Conservation (phyloP, 2,113 vertebrate species). For the Callionymus lyra region DNA sequence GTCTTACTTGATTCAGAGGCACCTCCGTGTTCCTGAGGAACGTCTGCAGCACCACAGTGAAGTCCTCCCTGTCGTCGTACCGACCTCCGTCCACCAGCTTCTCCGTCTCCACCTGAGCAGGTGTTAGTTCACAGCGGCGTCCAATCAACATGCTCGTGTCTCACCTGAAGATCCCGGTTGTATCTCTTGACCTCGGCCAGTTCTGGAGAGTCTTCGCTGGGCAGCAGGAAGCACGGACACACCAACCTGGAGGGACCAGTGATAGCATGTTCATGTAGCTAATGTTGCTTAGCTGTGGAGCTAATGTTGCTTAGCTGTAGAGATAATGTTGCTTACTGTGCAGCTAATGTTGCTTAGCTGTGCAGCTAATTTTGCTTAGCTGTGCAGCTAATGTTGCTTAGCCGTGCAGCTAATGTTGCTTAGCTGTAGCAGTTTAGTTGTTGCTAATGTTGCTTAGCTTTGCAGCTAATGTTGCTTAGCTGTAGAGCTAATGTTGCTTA, state of each 20-base stretch:
- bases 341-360: too few species aligned
- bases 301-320: too few species aligned
- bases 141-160: neutral
- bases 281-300: too few species aligned
- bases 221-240: slow-evolving; percentile 74
- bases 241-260: slow-evolving; percentile 57
- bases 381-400: too few species aligned
- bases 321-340: too few species aligned
- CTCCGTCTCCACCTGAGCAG: slow-evolving; percentile 46
- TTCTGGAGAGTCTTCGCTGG: slow-evolving; percentile 65
- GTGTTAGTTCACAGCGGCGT: neutral
- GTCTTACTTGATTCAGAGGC: slow-evolving; percentile 69
- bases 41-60: slow-evolving; percentile 75
- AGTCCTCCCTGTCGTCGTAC: slow-evolving; percentile 73
- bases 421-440: too few species aligned
- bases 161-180: slow-evolving; percentile 75
- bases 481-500: too few species aligned
- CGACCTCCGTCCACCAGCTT: slow-evolving; percentile 50
- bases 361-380: too few species aligned
- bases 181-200: slow-evolving; percentile 71
- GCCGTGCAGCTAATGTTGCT: too few species aligned
- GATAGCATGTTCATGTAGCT: too few species aligned
- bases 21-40: slow-evolving; percentile 75
- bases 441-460: too few species aligned
- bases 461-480: too few species aligned